These are phyloP conservation scores for Zaprionus tsacasi DNA, from an alignment of 1,140 invertebrate species.

Conservation along the genomic window DNA sequence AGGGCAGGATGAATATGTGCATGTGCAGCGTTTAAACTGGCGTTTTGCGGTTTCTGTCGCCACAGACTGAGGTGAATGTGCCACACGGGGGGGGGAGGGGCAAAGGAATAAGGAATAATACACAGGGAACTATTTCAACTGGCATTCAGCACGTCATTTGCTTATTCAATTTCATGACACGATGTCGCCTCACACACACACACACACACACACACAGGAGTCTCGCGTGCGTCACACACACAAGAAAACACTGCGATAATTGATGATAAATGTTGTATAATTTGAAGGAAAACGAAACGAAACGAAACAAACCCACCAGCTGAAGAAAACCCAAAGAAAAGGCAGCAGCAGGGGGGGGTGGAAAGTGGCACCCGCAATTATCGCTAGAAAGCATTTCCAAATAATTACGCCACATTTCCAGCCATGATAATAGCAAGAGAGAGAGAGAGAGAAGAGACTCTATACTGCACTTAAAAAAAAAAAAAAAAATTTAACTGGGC, in stretches of 20 bases:
- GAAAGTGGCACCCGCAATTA: conserved; percentile 73
- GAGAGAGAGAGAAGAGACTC: background rate
- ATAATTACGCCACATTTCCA: conserved; percentile 70
- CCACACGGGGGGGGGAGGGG: conserved; percentile 54
- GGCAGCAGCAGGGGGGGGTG: conserved; percentile 10
- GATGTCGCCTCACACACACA: conserved; percentile 59
- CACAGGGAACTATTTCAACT: conserved; percentile 66
- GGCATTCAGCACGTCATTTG: conserved; percentile 81
- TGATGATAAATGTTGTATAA: conserved; percentile 83
- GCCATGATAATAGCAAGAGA: conserved; percentile 25
- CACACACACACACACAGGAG: conserved; percentile 16
- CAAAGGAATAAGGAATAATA: background rate
- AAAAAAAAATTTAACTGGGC: conserved; percentile 52
- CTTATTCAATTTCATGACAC: conserved; percentile 82
- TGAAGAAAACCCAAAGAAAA: conserved; percentile 44
- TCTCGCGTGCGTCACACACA: conserved; percentile 69
- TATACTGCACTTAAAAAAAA: conserved; percentile 56
- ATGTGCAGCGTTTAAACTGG: conserved; percentile 62
- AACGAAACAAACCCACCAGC: conserved; percentile 45
- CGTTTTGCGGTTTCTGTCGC: conserved; percentile 65
- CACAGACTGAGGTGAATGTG: conserved; percentile 48
- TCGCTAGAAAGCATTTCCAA: conserved; percentile 81
- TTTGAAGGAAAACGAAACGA: conserved; percentile 67
- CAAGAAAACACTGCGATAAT: conserved; percentile 71
- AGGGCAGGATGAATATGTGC: background rate